Evolutionary conservation across 2,797 vertebrate species (phyloP).

Genomic region (Anisognathus igniventris): DNA sequence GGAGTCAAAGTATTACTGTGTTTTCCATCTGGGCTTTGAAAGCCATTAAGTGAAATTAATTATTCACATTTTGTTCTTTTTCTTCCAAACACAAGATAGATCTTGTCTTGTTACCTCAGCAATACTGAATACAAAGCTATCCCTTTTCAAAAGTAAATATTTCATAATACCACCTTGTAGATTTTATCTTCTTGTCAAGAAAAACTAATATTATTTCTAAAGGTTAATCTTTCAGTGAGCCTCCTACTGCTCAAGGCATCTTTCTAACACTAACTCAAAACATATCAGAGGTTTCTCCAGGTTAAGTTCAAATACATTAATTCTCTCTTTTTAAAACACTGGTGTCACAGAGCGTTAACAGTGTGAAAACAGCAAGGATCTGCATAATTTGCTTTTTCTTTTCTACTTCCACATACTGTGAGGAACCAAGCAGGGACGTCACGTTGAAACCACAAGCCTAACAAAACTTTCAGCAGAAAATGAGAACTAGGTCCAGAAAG

Average conservation of each 20-base stretch:
- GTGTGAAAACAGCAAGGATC: background rate
- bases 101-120: background rate
- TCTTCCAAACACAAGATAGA: background rate
- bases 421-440: background rate
- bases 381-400: background rate
- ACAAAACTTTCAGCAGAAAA: background rate
- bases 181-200: background rate
- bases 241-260: background rate
- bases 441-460: background rate
- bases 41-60: conserved; percentile 45
- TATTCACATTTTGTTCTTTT: conserved; percentile 29
- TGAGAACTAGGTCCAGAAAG: background rate
- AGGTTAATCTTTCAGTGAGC: background rate
- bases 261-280: background rate
- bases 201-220: background rate
- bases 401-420: background rate
- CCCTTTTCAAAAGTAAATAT: background rate
- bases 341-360: fast-evolving
- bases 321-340: background rate
- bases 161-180: background rate
- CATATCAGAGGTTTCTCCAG: background rate
- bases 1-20: background rate
- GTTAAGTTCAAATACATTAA: background rate
- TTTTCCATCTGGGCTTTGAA: conserved; percentile 18
- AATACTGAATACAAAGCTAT: background rate